Conservation (phyloP, 2,113 vertebrate species). For the Hylia prasina region DNA sequence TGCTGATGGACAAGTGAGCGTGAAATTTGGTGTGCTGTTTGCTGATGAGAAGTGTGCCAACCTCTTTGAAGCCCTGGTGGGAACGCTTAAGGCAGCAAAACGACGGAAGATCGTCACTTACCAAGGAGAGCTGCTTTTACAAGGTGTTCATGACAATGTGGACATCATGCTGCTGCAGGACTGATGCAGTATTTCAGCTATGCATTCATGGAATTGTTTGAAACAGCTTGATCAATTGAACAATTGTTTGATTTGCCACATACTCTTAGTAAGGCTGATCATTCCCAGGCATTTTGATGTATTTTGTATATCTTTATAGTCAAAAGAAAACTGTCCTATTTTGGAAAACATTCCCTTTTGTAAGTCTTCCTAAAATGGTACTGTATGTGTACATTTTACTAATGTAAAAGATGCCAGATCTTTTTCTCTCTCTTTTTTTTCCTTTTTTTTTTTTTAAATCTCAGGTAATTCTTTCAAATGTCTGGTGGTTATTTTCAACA, state of each 20-base stretch:
- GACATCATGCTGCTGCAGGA: conserved; percentile 85
- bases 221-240: not conserved
- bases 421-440: not conserved
- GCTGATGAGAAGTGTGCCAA: conserved; percentile 92
- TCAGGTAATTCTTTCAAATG: conserved; percentile 52
- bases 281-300: conserved; percentile 19
- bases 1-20: conserved; percentile 82
- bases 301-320: conserved; percentile 72
- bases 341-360: conserved; percentile 58
- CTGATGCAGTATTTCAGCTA: conserved; percentile 50
- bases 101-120: conserved; percentile 83
- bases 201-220: not conserved
- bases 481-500: conserved; percentile 36
- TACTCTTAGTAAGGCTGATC: conserved; percentile 35
- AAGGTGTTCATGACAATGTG: conserved; percentile 92
- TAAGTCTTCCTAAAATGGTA: conserved; percentile 50
- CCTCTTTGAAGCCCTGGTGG: conserved; percentile 95
- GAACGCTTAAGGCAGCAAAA: conserved; percentile 93
- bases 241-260: not conserved
- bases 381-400: conserved; percentile 38
- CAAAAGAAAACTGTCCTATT: conserved; percentile 46
- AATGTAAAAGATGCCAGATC: conserved; percentile 7
- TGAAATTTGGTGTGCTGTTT: conserved; percentile 95
- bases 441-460: not conserved
- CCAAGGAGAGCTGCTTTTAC: conserved; percentile 86